Base-by-base conservation (phyloP, 2,797 vertebrate species). In the Rhyacichthys aspro region DNA sequence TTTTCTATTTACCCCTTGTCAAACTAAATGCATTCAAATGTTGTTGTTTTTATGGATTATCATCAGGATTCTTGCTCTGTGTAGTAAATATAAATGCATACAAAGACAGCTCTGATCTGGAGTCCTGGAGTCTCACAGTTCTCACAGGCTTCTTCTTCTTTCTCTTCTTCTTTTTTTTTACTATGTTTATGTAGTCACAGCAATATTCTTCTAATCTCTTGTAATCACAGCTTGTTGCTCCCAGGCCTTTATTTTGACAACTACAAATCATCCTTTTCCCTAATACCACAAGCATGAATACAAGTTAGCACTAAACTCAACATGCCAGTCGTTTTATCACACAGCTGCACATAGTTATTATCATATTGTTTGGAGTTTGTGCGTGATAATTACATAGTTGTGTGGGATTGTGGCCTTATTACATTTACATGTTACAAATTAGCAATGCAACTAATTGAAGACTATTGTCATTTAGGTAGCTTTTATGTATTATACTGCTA, bases 191-290 rank as follows among this genome's bases (percentile, higher is more conserved):
- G 2, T 16, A 49, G 32, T 34, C 41, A 19, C 43, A 44, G 19
- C 28, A 11, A 28, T 45, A 36, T 43, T 71, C n/a, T 55, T 28
- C 37, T 32, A 19, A 54, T 17, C 38, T 15, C 16, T n/a, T 19
- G n/a, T 46, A 17, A 37, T 52, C 36, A 37, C 38, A 3, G 18
- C 39, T 33, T 38, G 43, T 23, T 59, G 18, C 28, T 36, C 18
- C 42, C 7, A 38, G 9, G 32, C 11, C 34, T 8, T 8, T 3
- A 50, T 33, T 55, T 15, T n/a, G n/a, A 1, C 14, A 7, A 28
- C 23, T 55, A 32, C 38, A 55, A 41, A 16, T 14, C 38, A 55
- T n/a, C 14, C 15, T 42, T 55, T 50, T 50, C 36, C 48, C 33
- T 52, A 37, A 38, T 19, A 52, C 49, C 34, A 14, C 36, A 52